Conservation (phyloP, 2,113 vertebrate species). For the Phyllostomus discolor region DNA sequence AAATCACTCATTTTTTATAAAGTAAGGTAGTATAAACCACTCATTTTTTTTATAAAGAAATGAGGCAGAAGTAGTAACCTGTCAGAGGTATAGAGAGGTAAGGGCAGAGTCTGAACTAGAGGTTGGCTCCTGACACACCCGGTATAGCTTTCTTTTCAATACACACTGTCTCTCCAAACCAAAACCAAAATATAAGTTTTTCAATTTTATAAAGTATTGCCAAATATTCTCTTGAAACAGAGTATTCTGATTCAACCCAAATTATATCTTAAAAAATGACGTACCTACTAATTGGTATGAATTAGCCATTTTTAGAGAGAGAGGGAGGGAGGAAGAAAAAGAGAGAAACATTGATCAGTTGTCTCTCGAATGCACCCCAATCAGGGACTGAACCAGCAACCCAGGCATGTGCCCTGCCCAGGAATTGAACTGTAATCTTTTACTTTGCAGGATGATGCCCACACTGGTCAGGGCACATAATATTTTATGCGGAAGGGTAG, state of each 20-base stretch:
- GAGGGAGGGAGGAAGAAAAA: too few relatives aligned
- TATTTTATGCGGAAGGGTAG: not conserved
- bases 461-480: not conserved
- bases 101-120: not conserved
- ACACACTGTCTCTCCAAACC: not conserved
- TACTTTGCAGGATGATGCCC: too few relatives aligned
- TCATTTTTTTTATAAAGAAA: not conserved
- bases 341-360: too few relatives aligned
- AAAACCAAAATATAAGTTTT: not conserved
- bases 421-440: too few relatives aligned
- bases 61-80: not conserved
- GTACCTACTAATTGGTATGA: not conserved
- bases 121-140: not conserved
- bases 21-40: not conserved
- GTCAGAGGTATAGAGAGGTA: not conserved
- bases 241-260: not conserved
- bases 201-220: not conserved
- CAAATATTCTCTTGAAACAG: not conserved
- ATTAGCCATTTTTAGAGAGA: not conserved
- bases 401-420: too few relatives aligned
- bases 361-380: too few relatives aligned
- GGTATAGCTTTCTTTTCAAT: not conserved
- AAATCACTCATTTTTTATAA: not conserved
- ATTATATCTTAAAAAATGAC: not conserved
- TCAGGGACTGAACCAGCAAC: too few relatives aligned